Base-by-base conservation (phyloP, 2,113 vertebrate genomes). In the Pantherophis guttatus region DNA sequence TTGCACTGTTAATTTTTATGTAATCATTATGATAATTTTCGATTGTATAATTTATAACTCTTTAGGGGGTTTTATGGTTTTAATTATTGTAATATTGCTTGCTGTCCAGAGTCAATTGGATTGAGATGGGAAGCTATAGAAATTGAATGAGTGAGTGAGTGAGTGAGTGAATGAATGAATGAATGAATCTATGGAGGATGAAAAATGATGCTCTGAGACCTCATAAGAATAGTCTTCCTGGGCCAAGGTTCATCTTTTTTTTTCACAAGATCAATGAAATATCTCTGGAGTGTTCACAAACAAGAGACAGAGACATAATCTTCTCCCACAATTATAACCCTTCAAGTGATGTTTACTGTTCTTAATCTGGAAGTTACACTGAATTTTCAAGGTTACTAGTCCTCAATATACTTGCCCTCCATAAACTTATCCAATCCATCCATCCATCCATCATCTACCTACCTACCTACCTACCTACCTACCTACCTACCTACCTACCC, bases 401-500 rank as follows among this genome's bases (percentile, higher is more conserved):
- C 70, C 33, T 81, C n/a, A 21, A 81, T 81, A 81, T 39, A 21
- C 8, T 39, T 81, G 17, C 33, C 15, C 7, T 39, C 70, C 33
- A 81, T 81, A 8, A 81, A 39, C 7, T 8, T 39, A 39, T 39
- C 70, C n/a, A 19, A 81, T 21, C 65, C 29, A 4, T 62, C 58
- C 21, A 58, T 58, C 44, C 44, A 48, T 48, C 44, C 44, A 44
- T 44, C 44, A 55, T 55, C 53, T 13, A 54, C 12, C 53, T 39
- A 44, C 2, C 39, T 44, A 44, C 39, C 39, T 44, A 48, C 44
- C 54, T 55, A 15, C 15, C 54, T 15, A 6, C 5, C 55, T 5
- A 5, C 19, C 55, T 1, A 57, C 0, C 55, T 1, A 19, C 5
- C 52, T 0, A 53, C 1, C 52, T 0, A 11, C 1, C 58, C 8